Conservation (phyloP, 2,888 invertebrate genomes). For the Nomada ruficornis region DNA sequence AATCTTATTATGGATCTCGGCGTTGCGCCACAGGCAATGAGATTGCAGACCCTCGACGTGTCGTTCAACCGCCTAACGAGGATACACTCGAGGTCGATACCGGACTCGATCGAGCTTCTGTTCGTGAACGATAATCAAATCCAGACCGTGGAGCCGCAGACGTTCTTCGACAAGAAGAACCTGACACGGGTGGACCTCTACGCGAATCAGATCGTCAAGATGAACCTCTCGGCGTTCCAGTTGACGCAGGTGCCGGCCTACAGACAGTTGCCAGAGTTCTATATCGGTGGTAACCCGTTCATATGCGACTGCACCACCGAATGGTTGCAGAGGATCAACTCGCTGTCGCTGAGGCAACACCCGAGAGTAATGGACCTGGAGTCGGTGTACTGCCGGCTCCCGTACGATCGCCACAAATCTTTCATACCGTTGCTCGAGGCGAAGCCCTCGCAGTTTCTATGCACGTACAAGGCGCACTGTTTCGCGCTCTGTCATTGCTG, state of each 20-base stretch:
- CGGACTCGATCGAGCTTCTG: conserved; percentile 93
- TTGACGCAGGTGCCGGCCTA: conserved; percentile 92
- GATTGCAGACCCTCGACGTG: conserved; percentile 93
- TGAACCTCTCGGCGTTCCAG: conserved; percentile 95
- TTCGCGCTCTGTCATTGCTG: conserved; percentile 98
- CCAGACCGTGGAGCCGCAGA: conserved; percentile 93
- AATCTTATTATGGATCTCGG: conserved; percentile 93
- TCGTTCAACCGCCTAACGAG: conserved; percentile 94
- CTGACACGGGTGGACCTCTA: conserved; percentile 96
- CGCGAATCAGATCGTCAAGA: conserved; percentile 95
- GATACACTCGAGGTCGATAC: conserved; percentile 91
- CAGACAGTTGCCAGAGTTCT: conserved; percentile 93
- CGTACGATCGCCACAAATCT: conserved; percentile 93
- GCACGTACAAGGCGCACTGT: conserved; percentile 96
- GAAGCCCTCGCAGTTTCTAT: conserved; percentile 95
- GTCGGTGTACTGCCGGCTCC: conserved; percentile 94
- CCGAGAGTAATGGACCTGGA: conserved; percentile 96
- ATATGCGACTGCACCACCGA: conserved; percentile 98
- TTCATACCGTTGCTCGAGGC: conserved; percentile 95
- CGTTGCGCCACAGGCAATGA: conserved; percentile 88
- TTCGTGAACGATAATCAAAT: conserved; percentile 96
- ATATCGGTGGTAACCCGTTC: conserved; percentile 97
- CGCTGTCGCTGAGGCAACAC: conserved; percentile 92
- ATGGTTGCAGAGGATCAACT: conserved; percentile 96
- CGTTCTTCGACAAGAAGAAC: conserved; percentile 95